These are phyloP conservation scores for Pipra filicauda DNA, from an alignment of 2,113 vertebrate species.

Conservation along the genomic window DNA sequence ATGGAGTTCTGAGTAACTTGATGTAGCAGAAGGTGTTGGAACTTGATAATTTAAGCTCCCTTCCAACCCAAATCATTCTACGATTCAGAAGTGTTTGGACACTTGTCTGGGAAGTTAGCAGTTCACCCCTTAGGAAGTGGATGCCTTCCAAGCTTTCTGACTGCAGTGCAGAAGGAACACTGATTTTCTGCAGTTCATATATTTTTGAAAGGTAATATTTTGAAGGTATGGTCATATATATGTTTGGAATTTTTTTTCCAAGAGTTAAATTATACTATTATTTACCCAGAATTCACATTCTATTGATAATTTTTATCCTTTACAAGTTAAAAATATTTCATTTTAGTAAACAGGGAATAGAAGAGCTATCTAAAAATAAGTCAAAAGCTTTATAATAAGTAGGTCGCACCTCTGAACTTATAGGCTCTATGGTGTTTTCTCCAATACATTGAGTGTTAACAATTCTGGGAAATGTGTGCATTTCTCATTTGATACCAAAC, in stretches of 20 bases:
- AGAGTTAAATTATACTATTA: background rate
- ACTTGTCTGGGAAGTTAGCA: background rate
- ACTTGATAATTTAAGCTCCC: background rate
- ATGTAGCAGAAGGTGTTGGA: background rate
- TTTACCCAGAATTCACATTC: background rate
- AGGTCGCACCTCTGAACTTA: background rate
- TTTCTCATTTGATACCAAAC: background rate
- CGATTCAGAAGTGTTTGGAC: background rate
- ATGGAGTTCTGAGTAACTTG: background rate
- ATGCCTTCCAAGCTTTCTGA: background rate
- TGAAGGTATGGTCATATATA: too few relatives aligned
- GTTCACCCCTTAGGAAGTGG: background rate
- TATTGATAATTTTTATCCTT: background rate
- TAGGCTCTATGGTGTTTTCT: background rate
- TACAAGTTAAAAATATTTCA: background rate
- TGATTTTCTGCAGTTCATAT: background rate
- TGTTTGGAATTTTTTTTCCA: background rate
- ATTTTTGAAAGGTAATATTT: background rate
- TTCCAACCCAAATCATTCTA: background rate
- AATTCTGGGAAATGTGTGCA: background rate
- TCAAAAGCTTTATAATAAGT: background rate
- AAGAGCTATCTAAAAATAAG: background rate
- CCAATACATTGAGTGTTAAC: background rate
- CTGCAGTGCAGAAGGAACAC: background rate
- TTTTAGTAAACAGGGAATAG: background rate